These are phyloP conservation scores for Metaphire vulgaris DNA, from an alignment of 1,140 invertebrate species.

Conservation along the genomic window DNA sequence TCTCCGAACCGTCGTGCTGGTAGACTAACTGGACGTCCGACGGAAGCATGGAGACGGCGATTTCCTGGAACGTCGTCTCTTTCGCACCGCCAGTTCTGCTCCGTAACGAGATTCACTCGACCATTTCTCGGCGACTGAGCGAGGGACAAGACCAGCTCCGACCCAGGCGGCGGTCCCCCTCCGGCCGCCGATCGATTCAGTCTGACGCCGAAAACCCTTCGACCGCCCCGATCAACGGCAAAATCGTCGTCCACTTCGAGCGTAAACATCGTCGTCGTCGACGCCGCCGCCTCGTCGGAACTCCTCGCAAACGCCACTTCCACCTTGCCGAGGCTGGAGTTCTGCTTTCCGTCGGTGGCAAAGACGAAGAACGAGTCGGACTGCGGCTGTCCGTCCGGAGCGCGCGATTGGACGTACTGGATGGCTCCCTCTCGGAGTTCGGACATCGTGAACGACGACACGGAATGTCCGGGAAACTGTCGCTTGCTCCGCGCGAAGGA, in stretches of 20 bases:
- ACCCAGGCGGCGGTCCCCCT: constrained; percentile 47
- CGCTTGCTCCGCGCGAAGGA: constrained; percentile 48
- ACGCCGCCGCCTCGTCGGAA: neutral
- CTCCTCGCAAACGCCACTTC: constrained; percentile 49
- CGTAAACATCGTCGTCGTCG: constrained; percentile 41
- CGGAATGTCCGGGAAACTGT: constrained; percentile 42
- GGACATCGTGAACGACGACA: constrained; percentile 66
- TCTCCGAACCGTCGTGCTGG: constrained; percentile 52
- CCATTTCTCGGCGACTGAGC: constrained; percentile 48
- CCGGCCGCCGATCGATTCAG: constrained; percentile 46
- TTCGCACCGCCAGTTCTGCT: constrained; percentile 35
- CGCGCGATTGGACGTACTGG: constrained; percentile 56
- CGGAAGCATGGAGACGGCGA: constrained; percentile 55
- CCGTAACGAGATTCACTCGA: constrained; percentile 41
- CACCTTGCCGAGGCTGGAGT: constrained; percentile 47
- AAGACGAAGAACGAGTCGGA: constrained; percentile 77
- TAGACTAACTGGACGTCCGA: constrained; percentile 48
- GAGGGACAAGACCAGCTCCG: constrained; percentile 42
- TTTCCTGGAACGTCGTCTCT: constrained; percentile 52
- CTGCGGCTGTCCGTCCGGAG: constrained; percentile 53
- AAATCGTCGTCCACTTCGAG: constrained; percentile 49
- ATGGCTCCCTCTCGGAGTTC: constrained; percentile 54
- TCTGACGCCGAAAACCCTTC: constrained; percentile 45
- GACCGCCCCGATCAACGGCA: constrained; percentile 47
- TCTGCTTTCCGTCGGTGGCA: constrained; percentile 76